Evolutionary conservation across 2,113 vertebrate genomes (phyloP).

Genomic region (Acrocephalus arundinaceus): DNA sequence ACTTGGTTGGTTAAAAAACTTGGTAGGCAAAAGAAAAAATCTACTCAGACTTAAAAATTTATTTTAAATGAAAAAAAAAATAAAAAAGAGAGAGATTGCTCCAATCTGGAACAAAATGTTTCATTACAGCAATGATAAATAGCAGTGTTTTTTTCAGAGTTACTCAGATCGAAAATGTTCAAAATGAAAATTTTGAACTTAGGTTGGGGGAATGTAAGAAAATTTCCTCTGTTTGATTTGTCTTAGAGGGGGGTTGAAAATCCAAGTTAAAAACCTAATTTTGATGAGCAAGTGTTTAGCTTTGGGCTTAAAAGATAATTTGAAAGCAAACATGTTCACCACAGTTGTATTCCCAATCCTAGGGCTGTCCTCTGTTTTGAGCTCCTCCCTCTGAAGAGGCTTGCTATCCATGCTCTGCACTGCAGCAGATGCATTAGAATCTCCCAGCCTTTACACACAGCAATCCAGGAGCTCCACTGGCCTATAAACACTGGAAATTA

Average conservation of each 20-base stretch:
- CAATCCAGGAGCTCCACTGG: not conserved
- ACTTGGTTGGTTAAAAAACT: not conserved
- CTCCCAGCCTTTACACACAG: not conserved
- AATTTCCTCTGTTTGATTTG: not conserved
- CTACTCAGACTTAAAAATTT: not conserved
- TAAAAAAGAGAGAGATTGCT: not conserved
- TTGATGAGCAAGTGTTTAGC: not conserved
- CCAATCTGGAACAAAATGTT: not conserved
- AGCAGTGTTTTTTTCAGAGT: not conserved
- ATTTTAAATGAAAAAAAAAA: not conserved
- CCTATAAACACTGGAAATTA: constrained; percentile 34
- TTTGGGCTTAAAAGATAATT: not conserved
- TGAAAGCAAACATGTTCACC: not conserved
- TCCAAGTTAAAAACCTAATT: not conserved
- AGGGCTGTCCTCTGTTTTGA: not conserved
- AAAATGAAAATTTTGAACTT: not conserved
- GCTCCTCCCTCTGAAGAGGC: not conserved
- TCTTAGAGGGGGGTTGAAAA: not conserved
- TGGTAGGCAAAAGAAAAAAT: not conserved
- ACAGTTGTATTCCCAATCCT: not conserved
- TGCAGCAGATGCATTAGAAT: not conserved
- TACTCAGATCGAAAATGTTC: not conserved
- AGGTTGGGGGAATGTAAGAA: not conserved
- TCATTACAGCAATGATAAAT: not conserved
- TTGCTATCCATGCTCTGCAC: not conserved